Evolutionary conservation across 2,797 vertebrate species (phyloP).

Genomic region (Pogonophryne albipinna): DNA sequence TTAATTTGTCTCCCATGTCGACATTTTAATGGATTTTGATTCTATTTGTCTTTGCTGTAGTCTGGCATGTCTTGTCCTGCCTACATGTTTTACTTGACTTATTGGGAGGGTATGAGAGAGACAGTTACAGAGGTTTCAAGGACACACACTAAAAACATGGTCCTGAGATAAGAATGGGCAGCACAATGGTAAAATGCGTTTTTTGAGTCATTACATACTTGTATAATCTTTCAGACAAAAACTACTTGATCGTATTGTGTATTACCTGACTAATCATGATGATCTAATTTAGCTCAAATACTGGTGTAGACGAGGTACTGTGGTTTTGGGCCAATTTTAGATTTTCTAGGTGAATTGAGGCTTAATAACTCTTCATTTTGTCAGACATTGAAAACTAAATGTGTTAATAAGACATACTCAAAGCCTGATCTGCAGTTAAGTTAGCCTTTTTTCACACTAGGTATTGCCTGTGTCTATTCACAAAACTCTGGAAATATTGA

Average conservation of each 20-base stretch:
- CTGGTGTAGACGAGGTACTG: neutral
- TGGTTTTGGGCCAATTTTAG: conserved; percentile 13
- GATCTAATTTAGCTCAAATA: neutral
- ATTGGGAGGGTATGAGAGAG: conserved; percentile 59
- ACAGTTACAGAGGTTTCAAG: conserved; percentile 59
- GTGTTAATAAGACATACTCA: conserved; percentile 32
- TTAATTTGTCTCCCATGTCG: conserved; percentile 67
- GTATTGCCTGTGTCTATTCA: conserved; percentile 28
- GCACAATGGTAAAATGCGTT: conserved; percentile 15
- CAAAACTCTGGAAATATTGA: conserved; percentile 47
- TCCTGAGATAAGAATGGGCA: conserved; percentile 25
- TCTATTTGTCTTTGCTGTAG: conserved; percentile 60
- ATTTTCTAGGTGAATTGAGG: conserved; percentile 41
- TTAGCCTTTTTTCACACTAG: conserved; percentile 38
- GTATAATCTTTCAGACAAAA: conserved; percentile 8
- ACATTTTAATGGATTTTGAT: conserved; percentile 72
- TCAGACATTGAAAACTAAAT: conserved; percentile 32
- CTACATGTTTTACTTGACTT: conserved; percentile 74
- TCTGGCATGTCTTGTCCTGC: conserved; percentile 62
- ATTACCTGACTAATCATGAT: conserved; percentile 3
- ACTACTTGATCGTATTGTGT: neutral
- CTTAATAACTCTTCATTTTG: conserved; percentile 30
- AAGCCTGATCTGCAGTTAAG: conserved; percentile 34
- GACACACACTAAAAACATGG: conserved; percentile 49
- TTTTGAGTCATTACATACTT: neutral